Conservation (phyloP, 2,113 vertebrate genomes). For the Takifugu bimaculatus region DNA sequence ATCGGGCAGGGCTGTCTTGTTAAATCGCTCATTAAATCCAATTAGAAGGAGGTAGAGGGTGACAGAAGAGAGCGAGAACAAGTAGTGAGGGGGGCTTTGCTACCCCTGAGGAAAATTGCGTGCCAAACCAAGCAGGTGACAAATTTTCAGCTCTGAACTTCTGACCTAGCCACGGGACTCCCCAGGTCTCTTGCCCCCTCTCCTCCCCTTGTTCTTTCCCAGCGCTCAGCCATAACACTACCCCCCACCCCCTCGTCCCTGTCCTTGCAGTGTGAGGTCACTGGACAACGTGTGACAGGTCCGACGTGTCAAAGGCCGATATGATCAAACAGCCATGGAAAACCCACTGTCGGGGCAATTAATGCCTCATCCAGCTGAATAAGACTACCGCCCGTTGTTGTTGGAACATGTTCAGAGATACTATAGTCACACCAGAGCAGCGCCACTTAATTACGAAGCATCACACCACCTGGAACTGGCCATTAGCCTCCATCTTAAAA, state of each 20-base stretch:
- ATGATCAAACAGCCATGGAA: constrained; percentile 1
- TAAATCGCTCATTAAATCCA: constrained; percentile 81
- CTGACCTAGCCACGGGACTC: constrained; percentile 35
- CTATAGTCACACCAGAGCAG: constrained; percentile 13
- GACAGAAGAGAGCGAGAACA: constrained; percentile 16
- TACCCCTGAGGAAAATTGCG: constrained; percentile 19
- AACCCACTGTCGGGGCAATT: constrained; percentile 44
- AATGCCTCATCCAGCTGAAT: constrained; percentile 47
- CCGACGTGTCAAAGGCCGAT: constrained; percentile 19
- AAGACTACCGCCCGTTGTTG: constrained; percentile 14
- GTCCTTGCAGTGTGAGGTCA: constrained; percentile 21
- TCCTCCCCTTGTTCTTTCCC: not conserved
- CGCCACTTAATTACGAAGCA: constrained; percentile 17
- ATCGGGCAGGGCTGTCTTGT: constrained; percentile 67
- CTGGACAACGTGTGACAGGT: constrained; percentile 4
- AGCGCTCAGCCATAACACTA: not conserved
- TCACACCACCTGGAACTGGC: constrained; percentile 20
- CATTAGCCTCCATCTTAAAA: constrained; percentile 18
- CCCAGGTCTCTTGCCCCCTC: constrained; percentile 5
- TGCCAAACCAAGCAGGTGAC: constrained; percentile 44
- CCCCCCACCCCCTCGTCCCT: constrained; percentile 11
- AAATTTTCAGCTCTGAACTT: constrained; percentile 44
- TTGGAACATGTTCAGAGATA: constrained; percentile 12
- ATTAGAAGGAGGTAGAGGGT: constrained; percentile 59
- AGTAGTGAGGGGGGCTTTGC: constrained; percentile 1